Evolutionary conservation across 2,888 invertebrate genomes (phyloP).

Genomic region (Macrophya annulata): DNA sequence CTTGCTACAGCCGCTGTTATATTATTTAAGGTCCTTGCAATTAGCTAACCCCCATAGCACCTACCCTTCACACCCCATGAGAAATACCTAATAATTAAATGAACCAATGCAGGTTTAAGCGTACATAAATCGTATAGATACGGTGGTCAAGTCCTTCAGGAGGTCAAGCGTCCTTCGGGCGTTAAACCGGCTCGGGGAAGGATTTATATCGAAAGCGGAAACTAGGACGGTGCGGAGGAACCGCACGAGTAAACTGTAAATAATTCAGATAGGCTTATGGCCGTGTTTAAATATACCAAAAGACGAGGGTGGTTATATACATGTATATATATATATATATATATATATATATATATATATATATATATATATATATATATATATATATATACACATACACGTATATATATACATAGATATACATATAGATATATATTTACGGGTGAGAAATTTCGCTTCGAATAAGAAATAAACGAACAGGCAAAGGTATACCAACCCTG

Average conservation of each 20-base stretch:
- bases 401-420: too few relatives aligned
- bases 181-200: neutral
- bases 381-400: too few relatives aligned
- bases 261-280: slow-evolving; percentile 12
- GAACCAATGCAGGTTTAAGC: slow-evolving; percentile 64
- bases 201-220: slow-evolving; percentile 46
- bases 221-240: neutral
- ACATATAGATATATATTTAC: neutral
- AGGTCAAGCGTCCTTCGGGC: slow-evolving; percentile 40
- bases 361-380: neutral
- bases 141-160: slow-evolving; percentile 42
- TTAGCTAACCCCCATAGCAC: slow-evolving; percentile 72
- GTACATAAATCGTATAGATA: slow-evolving; percentile 9
- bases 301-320: neutral
- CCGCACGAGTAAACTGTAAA: neutral
- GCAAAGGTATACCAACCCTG: slow-evolving; percentile 2
- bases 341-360: neutral
- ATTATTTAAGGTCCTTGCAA: slow-evolving; percentile 76
- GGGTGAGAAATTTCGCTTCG: neutral
- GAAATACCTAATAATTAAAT: slow-evolving; percentile 76
- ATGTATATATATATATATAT: neutral
- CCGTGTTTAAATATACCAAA: slow-evolving; percentile 15
- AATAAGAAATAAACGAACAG: neutral
- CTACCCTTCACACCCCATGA: slow-evolving; percentile 73
- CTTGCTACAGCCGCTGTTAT: slow-evolving; percentile 60